A percentile compares a stretch with the other conserved stretches of the same genome.
Conservation (phyloP, 2,113 vertebrate species). For the Chaetodon auriga region DNA sequence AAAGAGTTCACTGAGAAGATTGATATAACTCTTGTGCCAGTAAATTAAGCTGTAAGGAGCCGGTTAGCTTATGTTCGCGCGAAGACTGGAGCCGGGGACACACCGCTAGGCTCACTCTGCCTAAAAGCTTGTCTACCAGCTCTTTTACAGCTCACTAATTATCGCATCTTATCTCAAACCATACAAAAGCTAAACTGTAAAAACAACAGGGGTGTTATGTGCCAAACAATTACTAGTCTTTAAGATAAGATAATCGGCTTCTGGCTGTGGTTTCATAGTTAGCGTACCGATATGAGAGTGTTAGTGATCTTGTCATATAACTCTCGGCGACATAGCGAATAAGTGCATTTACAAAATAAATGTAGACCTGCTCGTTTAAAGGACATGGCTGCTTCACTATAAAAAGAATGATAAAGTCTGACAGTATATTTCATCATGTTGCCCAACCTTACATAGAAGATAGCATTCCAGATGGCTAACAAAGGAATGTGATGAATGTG, state of each 20-base stretch:
- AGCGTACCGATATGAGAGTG: not conserved
- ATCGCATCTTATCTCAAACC: not conserved
- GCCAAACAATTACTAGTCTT: not conserved
- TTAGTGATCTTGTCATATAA: no score
- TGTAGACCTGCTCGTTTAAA: no score
- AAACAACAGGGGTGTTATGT: not conserved
- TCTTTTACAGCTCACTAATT: not conserved
- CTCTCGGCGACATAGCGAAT: no score
- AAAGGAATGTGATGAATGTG: no score
- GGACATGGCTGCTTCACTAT: no score
- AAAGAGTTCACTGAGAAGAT: not conserved
- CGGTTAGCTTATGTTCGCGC: not conserved
- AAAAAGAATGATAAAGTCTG: no score
- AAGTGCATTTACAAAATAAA: no score
- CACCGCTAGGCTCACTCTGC: not conserved
- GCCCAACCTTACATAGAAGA: no score
- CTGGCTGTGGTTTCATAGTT: not conserved
- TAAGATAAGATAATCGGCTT: not conserved
- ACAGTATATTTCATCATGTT: no score
- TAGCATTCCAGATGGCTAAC: no score
- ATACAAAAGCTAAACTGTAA: not conserved
- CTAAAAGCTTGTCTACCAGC: no score
- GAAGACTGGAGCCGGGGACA: not conserved
- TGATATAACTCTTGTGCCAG: not conserved
- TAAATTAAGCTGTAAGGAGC: not conserved